Conservation (phyloP, 2,113 vertebrate genomes). For the Vidua macroura region DNA sequence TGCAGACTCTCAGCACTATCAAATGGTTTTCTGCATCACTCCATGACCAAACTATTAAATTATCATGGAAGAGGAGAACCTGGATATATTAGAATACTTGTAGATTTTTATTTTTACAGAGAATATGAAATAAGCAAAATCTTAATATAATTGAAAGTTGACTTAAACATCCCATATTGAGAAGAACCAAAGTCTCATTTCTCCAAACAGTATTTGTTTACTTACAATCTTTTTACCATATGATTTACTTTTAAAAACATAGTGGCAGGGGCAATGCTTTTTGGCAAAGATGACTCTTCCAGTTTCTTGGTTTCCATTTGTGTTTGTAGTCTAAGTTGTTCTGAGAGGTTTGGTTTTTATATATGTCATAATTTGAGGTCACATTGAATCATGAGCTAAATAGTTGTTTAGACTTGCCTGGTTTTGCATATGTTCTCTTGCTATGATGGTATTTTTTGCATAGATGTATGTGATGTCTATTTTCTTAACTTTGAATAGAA, state of each 20-base stretch:
- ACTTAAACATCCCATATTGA: not conserved
- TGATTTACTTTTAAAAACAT: not conserved
- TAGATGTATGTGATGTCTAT: not conserved
- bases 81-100: not conserved
- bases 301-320: not conserved
- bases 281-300: not conserved
- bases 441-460: not conserved
- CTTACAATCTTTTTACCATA: not conserved
- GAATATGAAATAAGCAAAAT: not conserved
- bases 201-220: not conserved
- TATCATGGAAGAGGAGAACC: not conserved
- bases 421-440: not conserved
- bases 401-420: not conserved
- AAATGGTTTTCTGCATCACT: not conserved
- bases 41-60: not conserved
- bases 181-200: not conserved
- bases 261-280: not conserved
- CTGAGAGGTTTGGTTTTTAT: not conserved
- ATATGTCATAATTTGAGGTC: not conserved
- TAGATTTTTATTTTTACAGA: not conserved
- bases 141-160: not conserved
- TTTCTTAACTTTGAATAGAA: not conserved
- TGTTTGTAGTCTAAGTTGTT: not conserved
- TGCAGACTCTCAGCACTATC: not conserved
- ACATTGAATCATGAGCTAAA: not conserved